A percentile compares a stretch with the other conserved stretches of the same genome.
These are phyloP conservation scores for Pagrus major DNA, from an alignment of 2,113 vertebrate genomes.

Conservation along the genomic window DNA sequence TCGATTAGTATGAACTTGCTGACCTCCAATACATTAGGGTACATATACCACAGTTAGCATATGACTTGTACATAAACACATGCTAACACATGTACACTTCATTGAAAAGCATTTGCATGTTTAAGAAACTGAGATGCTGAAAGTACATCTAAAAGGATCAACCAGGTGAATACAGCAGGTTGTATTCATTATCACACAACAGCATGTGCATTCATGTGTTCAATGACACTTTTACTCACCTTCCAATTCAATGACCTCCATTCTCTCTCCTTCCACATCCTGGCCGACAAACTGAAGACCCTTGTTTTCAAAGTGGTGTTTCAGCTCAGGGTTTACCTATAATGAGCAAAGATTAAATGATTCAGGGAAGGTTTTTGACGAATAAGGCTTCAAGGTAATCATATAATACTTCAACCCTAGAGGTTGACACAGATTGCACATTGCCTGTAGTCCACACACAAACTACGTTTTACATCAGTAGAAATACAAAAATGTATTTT, in stretches of 20 bases:
- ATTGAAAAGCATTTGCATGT: background rate
- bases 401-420: background rate
- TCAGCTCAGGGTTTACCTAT: slow-evolving; percentile 95
- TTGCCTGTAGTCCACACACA: no score
- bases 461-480: no score
- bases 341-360: background rate
- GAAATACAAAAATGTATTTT: no score
- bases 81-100: background rate
- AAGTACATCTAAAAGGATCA: background rate
- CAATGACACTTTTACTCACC: slow-evolving; percentile 77
- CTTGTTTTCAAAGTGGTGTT: slow-evolving; percentile 89
- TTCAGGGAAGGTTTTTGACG: background rate
- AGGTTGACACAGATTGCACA: background rate
- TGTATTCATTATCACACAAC: background rate
- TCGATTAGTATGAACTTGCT: background rate
- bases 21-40: background rate
- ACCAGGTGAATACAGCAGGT: background rate
- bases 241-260: slow-evolving; percentile 95
- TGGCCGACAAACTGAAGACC: slow-evolving; percentile 95
- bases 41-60: background rate
- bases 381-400: background rate
- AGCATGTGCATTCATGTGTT: background rate
- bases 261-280: slow-evolving; percentile 93
- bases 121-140: background rate
- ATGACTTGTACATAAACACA: background rate